Percentiles rank a stretch among this genome's conserved stretches.
Conservation (phyloP, 2,888 invertebrate species). For the Helobdella robusta region DNA sequence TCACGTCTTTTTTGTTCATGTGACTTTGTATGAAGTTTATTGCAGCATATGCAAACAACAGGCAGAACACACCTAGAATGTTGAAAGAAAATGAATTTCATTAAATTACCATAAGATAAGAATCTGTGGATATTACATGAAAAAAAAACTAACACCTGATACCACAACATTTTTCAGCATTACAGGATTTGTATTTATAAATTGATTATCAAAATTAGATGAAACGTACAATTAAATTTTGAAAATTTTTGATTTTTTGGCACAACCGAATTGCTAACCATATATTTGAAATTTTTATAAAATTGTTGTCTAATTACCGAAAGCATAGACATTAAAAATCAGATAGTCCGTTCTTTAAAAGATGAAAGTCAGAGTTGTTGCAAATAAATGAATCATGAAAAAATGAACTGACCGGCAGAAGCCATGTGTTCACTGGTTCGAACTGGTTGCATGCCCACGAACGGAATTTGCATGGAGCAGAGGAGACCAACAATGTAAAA, state of each 20-base stretch:
- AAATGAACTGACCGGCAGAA: constrained; percentile 83
- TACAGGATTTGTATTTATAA: neutral
- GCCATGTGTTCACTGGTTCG: constrained; percentile 99
- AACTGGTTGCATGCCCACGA: constrained; percentile 89
- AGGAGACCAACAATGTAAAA: constrained; percentile 91
- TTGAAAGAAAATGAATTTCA: too few species aligned
- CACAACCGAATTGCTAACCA: too few species aligned
- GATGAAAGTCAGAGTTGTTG: neutral
- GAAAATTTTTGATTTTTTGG: too few species aligned
- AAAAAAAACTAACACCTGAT: neutral
- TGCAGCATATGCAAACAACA: constrained; percentile 76
- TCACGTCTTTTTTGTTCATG: constrained; percentile 78
- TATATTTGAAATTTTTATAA: too few species aligned
- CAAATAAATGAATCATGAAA: neutral
- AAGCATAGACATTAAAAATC: neutral
- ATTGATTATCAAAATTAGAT: too few species aligned
- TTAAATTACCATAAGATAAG: too few species aligned
- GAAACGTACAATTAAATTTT: too few species aligned
- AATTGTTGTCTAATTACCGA: neutral
- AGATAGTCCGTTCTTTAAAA: neutral
- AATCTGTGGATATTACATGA: too few species aligned
- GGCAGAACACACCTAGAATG: constrained; percentile 77
- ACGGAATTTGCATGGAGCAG: constrained; percentile 81
- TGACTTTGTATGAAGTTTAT: constrained; percentile 77
- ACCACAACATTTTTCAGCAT: neutral